Evolutionary conservation across 2,888 invertebrate species (phyloP).

Genomic region (Diloba caeruleocephala): DNA sequence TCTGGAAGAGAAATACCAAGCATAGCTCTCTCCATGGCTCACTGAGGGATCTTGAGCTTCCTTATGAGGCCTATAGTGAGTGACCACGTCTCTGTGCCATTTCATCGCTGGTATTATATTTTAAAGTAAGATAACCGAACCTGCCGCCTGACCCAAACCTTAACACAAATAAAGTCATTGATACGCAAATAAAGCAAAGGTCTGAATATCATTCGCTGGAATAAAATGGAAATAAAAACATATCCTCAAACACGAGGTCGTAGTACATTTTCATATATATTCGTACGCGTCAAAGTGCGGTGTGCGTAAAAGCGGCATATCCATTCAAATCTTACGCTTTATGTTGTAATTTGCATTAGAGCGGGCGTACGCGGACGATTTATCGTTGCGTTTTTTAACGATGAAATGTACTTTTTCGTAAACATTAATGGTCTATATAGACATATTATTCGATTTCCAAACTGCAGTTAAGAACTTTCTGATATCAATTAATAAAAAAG

Average conservation of each 20-base stretch:
- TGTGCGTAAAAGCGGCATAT: conserved; percentile 30
- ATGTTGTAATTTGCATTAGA: conserved; percentile 31
- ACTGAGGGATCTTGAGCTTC: no score
- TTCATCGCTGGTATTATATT: no score
- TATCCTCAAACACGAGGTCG: not conserved
- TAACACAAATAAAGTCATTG: conserved; percentile 1
- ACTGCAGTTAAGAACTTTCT: no score
- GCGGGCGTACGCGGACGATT: conserved; percentile 15
- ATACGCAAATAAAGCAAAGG: conserved; percentile 2
- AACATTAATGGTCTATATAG: no score
- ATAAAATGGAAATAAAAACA: conserved; percentile 28
- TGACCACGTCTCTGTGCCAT: no score
- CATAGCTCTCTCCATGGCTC: no score
- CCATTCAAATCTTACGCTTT: conserved; percentile 35
- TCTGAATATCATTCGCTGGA: conserved; percentile 1
- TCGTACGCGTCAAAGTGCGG: conserved; percentile 14
- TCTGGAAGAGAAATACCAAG: no score
- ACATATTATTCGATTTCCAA: no score
- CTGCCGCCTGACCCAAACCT: not conserved
- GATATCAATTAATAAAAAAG: no score
- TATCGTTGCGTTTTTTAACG: conserved; percentile 30
- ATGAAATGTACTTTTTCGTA: no score
- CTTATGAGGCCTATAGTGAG: no score
- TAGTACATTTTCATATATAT: conserved; percentile 26
- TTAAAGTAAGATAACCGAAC: no score